phyloP scores from a whole-genome alignment of 2,797 vertebrate genomes.

The Amniataba percoides region DNA sequence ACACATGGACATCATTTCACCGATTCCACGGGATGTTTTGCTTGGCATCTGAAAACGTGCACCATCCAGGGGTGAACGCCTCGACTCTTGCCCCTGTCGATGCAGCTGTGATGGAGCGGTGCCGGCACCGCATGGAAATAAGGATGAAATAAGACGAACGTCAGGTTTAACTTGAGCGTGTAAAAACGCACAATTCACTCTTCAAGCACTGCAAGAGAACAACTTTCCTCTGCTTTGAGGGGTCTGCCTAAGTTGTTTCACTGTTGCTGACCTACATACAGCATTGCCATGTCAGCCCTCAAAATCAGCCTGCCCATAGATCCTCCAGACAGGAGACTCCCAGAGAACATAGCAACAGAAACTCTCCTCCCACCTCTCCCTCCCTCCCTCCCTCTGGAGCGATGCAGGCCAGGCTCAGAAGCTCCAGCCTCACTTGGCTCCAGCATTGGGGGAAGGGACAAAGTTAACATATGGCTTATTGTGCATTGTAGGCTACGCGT shows the following conservation, averaged over 20 bases:
- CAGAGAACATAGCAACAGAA: slow-evolving; percentile 81
- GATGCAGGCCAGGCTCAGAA: slow-evolving; percentile 74
- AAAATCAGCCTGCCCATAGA: slow-evolving; percentile 69
- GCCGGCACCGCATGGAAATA: slow-evolving; percentile 12
- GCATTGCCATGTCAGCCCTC: slow-evolving; percentile 74
- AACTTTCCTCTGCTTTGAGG: slow-evolving; percentile 9
- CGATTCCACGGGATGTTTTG: slow-evolving; percentile 38
- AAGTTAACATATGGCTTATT: slow-evolving; percentile 78
- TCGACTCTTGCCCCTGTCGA: slow-evolving; percentile 24
- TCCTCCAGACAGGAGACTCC: slow-evolving; percentile 76
- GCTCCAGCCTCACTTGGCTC: slow-evolving; percentile 59
- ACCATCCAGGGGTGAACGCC: slow-evolving; percentile 31
- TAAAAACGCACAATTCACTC: slow-evolving; percentile 27
- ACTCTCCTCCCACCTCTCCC: slow-evolving; percentile 67
- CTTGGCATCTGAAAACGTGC: slow-evolving; percentile 31
- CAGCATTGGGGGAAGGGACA: slow-evolving; percentile 71
- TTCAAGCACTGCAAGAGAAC: background rate
- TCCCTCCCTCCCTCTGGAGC: slow-evolving; percentile 67
- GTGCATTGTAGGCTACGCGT: slow-evolving; percentile 68
- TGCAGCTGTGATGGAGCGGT: slow-evolving; percentile 48
- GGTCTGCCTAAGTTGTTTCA: slow-evolving; percentile 36
- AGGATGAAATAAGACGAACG: slow-evolving; percentile 20
- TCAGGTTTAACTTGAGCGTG: slow-evolving; percentile 7
- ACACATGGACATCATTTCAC: background rate
- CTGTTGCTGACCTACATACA: slow-evolving; percentile 75